phyloP scores from a whole-genome alignment of 2,113 vertebrate genomes.

The Podarcis muralis region DNA sequence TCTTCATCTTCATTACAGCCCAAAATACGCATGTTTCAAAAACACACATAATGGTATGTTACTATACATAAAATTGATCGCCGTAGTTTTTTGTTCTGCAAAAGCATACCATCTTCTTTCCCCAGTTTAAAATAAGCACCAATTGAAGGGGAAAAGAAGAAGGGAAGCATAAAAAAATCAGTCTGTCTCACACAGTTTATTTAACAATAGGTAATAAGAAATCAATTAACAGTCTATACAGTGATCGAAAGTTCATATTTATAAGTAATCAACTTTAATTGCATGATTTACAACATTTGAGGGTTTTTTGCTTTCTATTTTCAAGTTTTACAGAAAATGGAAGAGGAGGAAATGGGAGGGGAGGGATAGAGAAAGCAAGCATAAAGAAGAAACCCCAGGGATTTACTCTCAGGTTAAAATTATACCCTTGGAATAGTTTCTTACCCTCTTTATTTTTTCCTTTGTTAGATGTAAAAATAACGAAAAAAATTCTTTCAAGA shows the following conservation, averaged over 20 bases:
- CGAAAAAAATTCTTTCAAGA: constrained; percentile 79
- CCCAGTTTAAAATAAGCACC: constrained; percentile 41
- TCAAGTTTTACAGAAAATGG: constrained; percentile 86
- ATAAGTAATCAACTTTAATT: constrained; percentile 88
- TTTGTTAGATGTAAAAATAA: constrained; percentile 87
- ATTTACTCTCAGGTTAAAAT: constrained; percentile 78
- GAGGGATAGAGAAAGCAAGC: constrained; percentile 77
- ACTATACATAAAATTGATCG: constrained; percentile 43
- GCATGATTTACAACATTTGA: constrained; percentile 88
- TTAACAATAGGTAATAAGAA: constrained; percentile 89
- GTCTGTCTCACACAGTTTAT: constrained; percentile 88
- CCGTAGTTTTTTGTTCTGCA: constrained; percentile 8
- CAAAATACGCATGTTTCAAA: background rate
- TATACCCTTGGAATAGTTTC: constrained; percentile 76
- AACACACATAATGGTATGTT: constrained; percentile 12
- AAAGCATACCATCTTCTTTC: background rate
- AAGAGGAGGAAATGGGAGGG: constrained; percentile 61
- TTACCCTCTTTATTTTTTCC: constrained; percentile 79
- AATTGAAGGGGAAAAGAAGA: constrained; percentile 48
- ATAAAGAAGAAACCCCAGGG: constrained; percentile 78
- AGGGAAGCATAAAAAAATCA: constrained; percentile 70
- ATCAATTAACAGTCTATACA: constrained; percentile 90
- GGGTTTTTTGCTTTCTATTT: constrained; percentile 84
- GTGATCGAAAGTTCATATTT: constrained; percentile 88
- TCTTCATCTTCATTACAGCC: constrained; percentile 47